Evolutionary conservation across 2,797 vertebrate species (phyloP), one percentile per base, ranked within the genome.

Genomic region (Tangara arthus): DNA sequence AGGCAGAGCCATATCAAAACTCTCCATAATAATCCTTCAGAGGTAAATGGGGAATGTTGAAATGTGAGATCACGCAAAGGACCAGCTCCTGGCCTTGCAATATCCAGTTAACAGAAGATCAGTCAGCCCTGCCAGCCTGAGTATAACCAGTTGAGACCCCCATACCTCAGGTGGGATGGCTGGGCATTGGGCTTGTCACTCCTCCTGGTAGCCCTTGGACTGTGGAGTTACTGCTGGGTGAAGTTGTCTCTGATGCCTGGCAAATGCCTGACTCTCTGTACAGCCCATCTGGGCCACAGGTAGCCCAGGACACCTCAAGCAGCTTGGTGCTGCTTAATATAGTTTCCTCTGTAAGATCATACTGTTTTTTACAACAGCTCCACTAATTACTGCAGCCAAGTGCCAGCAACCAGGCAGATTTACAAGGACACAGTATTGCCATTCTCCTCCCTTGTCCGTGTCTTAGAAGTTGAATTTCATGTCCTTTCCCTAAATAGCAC

Each of bases 331-430:
- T 82, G 57, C 90, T 89, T 90, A 77, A 82, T 89, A 84, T 35
- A 82, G 78, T 82, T 88, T 79, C 35, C 46, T 88, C 66, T 49
- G 46, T 68, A 94, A 82, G 77, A 91, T 70, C 86, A 90, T 5
- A 81, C 52, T 23, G 34, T 27, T 71, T 94, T 84, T 86, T 80
- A 86, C 82, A 93, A 15, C 70, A 76, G 56, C 82, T 82, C 66
- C 59, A 44, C 86, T 95, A 89, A 94, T 90, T 73, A 90, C n/a
- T 77, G 87, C 73, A 84, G 89, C 80, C 79, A 52, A 94, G 72
- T 59, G 79, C 87, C 90, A 94, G 85, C 42, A 91, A 44, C 15
- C 7, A 19, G 77, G 64, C 79, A 78, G 82, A 76, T 81, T 83
- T 86, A 76, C 91, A 90, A 94, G 91, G 87, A 84, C 71, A 70